Percentiles rank a stretch among this genome's conserved stretches.
These are phyloP conservation scores for Ammospiza maritima DNA, from an alignment of 2,797 vertebrate genomes.

Conservation along the genomic window DNA sequence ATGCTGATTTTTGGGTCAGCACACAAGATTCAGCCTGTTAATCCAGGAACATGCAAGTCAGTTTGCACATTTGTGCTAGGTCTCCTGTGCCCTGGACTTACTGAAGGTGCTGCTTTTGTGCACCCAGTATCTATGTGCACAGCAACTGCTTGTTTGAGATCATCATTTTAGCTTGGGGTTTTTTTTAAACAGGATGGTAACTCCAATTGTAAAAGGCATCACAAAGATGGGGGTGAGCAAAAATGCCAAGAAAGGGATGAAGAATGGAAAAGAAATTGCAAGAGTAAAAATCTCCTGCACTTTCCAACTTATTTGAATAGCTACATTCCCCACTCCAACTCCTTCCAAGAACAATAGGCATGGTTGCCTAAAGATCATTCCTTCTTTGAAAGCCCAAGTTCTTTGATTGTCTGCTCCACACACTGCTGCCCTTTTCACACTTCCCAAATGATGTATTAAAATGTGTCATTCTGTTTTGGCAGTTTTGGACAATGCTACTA, in stretches of 20 bases:
- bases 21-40: neutral
- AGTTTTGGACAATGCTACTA: neutral
- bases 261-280: neutral
- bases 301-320: neutral
- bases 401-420: neutral
- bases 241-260: neutral
- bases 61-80: neutral
- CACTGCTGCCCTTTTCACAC: neutral
- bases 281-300: neutral
- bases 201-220: neutral
- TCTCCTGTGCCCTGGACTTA: neutral
- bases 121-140: rapidly evolving
- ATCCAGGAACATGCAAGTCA: neutral
- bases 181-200: neutral
- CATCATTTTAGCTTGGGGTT: rapidly evolving
- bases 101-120: neutral
- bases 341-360: neutral
- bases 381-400: neutral
- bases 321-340: neutral
- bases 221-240: neutral
- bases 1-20: rapidly evolving
- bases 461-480: neutral
- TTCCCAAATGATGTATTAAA: neutral
- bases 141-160: neutral
- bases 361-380: neutral